Conservation (phyloP, 2,797 vertebrate genomes). For the Lithobates pipiens region DNA sequence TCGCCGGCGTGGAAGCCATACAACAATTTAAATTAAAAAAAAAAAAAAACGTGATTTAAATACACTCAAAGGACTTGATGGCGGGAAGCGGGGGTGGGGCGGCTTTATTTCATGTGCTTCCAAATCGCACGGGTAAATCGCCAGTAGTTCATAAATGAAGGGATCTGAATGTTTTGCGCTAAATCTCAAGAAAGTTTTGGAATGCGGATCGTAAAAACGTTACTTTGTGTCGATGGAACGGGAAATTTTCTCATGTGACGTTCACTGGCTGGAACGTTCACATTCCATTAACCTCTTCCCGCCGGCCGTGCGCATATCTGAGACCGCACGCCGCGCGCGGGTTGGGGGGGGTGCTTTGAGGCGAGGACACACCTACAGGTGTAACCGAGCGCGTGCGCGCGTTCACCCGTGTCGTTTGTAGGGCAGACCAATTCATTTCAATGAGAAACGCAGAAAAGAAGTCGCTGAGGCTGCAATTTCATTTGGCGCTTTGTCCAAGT, state of each 20-base stretch:
- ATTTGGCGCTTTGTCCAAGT: no score
- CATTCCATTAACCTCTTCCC: no score
- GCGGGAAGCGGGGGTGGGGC: not conserved
- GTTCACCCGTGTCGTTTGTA: no score
- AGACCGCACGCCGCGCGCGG: no score
- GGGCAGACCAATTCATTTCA: no score
- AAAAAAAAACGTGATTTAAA: conserved; percentile 56
- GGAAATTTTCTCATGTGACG: conserved; percentile 35
- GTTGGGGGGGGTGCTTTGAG: no score
- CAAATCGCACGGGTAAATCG: conserved; percentile 40
- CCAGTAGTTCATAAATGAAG: conserved; percentile 49
- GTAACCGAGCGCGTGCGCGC: no score
- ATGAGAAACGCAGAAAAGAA: no score
- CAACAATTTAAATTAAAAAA: conserved; percentile 61
- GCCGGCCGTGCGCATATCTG: no score
- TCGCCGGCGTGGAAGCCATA: conserved; percentile 49
- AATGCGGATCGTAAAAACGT: conserved; percentile 21
- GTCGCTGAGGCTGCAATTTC: no score
- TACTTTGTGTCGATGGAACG: conserved; percentile 1
- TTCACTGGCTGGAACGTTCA: no score
- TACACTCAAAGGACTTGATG: conserved; percentile 34
- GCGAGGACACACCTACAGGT: no score
- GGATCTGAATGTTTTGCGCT: conserved; percentile 6
- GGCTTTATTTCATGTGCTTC: conserved; percentile 53
- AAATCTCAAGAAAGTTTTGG: conserved; percentile 1